These are phyloP conservation scores for Anableps anableps DNA, from an alignment of 2,797 vertebrate genomes.

Conservation along the genomic window DNA sequence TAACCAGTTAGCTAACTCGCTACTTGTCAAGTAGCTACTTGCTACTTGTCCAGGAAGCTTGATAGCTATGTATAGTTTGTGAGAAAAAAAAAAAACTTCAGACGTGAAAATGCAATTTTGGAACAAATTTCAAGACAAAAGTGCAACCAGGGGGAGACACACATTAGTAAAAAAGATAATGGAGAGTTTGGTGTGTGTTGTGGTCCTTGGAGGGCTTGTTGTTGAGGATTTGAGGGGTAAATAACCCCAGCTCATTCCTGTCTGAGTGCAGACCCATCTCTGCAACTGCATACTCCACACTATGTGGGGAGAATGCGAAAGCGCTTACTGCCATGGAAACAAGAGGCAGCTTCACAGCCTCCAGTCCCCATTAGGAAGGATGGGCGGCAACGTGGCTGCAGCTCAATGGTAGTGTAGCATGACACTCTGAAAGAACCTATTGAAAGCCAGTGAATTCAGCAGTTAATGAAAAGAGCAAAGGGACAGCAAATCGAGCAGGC, in stretches of 20 bases:
- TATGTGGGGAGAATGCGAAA: constrained; percentile 83
- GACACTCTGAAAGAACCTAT: constrained; percentile 76
- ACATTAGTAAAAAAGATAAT: constrained; percentile 40
- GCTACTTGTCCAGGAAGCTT: neutral
- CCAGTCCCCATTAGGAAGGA: constrained; percentile 80
- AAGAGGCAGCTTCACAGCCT: constrained; percentile 79
- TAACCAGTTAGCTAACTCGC: neutral
- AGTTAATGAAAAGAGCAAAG: constrained; percentile 68
- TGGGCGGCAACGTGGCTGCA: constrained; percentile 72
- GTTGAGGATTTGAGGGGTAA: constrained; percentile 52
- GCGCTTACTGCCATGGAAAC: constrained; percentile 84
- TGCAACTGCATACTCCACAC: constrained; percentile 66
- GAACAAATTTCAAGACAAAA: constrained; percentile 33
- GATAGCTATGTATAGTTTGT: neutral
- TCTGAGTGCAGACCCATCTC: constrained; percentile 62
- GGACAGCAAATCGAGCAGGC: constrained; percentile 51
- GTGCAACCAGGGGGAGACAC: constrained; percentile 23
- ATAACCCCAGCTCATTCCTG: constrained; percentile 53
- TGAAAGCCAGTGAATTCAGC: constrained; percentile 71
- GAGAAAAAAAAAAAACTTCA: neutral
- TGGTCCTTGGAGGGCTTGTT: constrained; percentile 52
- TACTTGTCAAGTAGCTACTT: no score
- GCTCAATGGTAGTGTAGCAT: constrained; percentile 77
- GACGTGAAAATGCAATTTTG: neutral
- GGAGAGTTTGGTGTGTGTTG: constrained; percentile 16